These are phyloP conservation scores for Varanus salvator DNA, from an alignment of 2,113 vertebrate species.

Conservation along the genomic window DNA sequence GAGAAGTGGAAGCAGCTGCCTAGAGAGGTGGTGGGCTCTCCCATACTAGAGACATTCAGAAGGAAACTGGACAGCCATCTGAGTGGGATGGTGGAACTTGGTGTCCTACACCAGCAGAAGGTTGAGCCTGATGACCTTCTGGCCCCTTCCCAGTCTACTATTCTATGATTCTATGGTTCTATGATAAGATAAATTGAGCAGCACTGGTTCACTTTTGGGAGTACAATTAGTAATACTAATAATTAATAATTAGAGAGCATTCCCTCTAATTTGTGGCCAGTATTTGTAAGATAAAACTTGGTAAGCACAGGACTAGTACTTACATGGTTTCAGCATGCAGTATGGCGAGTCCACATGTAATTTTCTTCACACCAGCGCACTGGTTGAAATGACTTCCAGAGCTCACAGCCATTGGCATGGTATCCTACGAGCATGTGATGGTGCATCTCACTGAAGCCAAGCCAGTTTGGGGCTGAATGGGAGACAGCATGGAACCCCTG, in stretches of 20 bases:
- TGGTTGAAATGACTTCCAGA: rapidly evolving
- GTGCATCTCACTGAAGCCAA: neutral
- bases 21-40: no score
- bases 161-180: no score
- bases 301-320: neutral
- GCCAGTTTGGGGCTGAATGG: neutral
- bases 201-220: neutral
- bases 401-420: rapidly evolving
- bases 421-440: neutral
- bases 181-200: neutral
- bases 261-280: neutral
- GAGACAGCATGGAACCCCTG: no score
- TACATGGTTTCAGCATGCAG: neutral
- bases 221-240: no score
- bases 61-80: no score
- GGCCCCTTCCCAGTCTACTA: no score
- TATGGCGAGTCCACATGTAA: neutral
- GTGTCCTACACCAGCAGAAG: no score
- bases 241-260: no score
- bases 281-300: neutral
- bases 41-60: no score
- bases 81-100: no score
- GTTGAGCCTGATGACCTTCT: no score
- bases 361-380: rapidly evolving
- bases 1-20: no score